These are phyloP conservation scores for Hymenopus coronatus DNA, from an alignment of 2,888 invertebrate genomes.

Conservation along the genomic window DNA sequence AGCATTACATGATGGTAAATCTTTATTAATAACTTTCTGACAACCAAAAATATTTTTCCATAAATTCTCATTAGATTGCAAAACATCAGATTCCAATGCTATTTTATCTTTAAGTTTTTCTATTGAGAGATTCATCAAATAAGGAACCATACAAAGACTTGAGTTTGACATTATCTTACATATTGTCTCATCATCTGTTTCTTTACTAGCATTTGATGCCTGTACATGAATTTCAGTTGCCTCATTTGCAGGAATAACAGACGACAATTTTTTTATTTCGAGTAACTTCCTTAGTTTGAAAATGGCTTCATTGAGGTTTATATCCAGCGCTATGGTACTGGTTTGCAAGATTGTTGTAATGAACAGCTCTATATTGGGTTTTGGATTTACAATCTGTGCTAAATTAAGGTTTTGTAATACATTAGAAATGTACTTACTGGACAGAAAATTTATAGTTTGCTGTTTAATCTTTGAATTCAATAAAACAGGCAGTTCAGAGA, in stretches of 20 bases:
- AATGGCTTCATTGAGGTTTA: not conserved
- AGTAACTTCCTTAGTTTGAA: not conserved
- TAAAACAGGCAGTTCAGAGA: not conserved
- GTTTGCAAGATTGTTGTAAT: not conserved
- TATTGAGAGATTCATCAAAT: too few species aligned
- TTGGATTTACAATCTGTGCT: not conserved
- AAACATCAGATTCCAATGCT: too few species aligned
- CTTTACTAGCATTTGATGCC: not conserved
- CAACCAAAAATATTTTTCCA: too few species aligned
- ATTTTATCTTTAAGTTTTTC: too few species aligned
- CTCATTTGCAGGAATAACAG: not conserved
- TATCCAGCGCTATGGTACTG: not conserved
- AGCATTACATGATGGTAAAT: too few species aligned
- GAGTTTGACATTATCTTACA: not conserved
- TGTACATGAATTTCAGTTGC: not conserved
- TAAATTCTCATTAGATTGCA: too few species aligned
- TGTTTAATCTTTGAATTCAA: not conserved
- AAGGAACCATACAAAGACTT: not conserved
- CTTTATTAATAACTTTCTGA: too few species aligned
- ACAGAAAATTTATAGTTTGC: not conserved
- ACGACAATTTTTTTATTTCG: not conserved
- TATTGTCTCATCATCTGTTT: not conserved
- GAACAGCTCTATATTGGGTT: not conserved
- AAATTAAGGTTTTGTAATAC: not conserved
- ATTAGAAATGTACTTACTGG: not conserved